Percentiles rank a stretch among this genome's conserved stretches.
Conservation (phyloP, 2,888 invertebrate genomes). For the Lysandra coridon region DNA sequence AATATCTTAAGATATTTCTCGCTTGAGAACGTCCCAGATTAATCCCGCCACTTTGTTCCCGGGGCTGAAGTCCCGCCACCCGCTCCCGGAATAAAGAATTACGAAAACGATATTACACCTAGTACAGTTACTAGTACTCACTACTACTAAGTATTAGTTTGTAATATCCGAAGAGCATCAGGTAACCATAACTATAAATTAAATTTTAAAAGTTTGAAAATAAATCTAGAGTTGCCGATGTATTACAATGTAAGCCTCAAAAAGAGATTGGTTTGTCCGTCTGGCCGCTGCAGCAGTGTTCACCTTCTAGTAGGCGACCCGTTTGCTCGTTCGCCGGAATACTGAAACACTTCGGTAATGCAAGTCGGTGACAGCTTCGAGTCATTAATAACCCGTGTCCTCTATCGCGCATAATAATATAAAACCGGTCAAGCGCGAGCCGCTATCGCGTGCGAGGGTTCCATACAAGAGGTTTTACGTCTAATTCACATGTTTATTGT, state of each 20-base stretch:
- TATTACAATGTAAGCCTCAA: no score
- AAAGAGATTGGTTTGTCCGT: no score
- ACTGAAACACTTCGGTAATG: neutral
- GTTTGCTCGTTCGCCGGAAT: neutral
- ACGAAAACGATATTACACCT: neutral
- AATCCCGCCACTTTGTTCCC: constrained; percentile 6
- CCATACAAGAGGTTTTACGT: neutral
- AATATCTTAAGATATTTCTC: neutral
- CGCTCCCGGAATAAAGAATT: constrained; percentile 14
- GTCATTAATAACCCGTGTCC: neutral
- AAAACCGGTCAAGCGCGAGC: neutral
- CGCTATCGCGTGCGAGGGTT: neutral
- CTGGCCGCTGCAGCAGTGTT: neutral
- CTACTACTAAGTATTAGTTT: no score
- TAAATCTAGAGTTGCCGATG: no score
- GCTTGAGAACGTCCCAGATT: neutral
- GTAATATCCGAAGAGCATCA: no score
- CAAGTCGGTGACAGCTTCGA: neutral
- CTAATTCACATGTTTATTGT: neutral
- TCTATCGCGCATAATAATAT: neutral
- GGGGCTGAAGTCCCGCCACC: neutral
- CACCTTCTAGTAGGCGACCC: neutral
- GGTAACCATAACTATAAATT: no score
- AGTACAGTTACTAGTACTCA: neutral
- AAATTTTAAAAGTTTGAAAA: no score